These are phyloP conservation scores for Callosobruchus maculatus DNA, from an alignment of 2,888 invertebrate species.

Conservation along the genomic window DNA sequence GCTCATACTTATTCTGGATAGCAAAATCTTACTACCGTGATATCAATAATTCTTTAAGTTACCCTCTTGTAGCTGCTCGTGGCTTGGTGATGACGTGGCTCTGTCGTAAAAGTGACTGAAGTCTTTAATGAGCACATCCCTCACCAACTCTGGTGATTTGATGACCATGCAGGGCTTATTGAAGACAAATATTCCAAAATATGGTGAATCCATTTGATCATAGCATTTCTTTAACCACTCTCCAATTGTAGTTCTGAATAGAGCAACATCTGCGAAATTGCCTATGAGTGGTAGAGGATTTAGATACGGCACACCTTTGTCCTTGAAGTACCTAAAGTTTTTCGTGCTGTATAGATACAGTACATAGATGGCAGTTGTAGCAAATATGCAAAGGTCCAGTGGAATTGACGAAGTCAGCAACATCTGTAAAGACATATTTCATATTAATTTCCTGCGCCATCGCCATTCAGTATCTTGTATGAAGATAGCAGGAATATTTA, in stretches of 20 bases:
- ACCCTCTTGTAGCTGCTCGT: neutral
- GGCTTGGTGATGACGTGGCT: neutral
- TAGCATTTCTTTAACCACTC: slow-evolving; percentile 14
- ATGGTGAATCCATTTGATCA: slow-evolving; percentile 2
- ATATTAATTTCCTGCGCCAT: too few species aligned
- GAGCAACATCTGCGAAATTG: slow-evolving; percentile 21
- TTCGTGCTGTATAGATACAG: slow-evolving; percentile 27
- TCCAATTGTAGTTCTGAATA: slow-evolving; percentile 18
- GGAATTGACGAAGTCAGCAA: slow-evolving; percentile 8
- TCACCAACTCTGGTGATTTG: neutral
- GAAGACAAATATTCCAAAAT: neutral
- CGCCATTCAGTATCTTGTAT: too few species aligned
- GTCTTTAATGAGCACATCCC: neutral
- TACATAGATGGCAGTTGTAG: slow-evolving; percentile 1
- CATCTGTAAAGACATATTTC: slow-evolving; percentile 11
- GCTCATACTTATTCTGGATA: too few species aligned
- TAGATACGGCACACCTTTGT: slow-evolving; percentile 24
- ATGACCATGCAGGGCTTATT: neutral
- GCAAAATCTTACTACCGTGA: too few species aligned
- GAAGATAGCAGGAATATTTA: too few species aligned
- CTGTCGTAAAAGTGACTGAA: neutral
- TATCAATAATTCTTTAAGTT: neutral
- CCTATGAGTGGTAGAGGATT: slow-evolving; percentile 31
- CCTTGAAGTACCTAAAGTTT: slow-evolving; percentile 32
- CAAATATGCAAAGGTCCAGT: slow-evolving; percentile 5